Conservation (phyloP, 2,888 invertebrate genomes). For the Scotopteryx bipunctaria region DNA sequence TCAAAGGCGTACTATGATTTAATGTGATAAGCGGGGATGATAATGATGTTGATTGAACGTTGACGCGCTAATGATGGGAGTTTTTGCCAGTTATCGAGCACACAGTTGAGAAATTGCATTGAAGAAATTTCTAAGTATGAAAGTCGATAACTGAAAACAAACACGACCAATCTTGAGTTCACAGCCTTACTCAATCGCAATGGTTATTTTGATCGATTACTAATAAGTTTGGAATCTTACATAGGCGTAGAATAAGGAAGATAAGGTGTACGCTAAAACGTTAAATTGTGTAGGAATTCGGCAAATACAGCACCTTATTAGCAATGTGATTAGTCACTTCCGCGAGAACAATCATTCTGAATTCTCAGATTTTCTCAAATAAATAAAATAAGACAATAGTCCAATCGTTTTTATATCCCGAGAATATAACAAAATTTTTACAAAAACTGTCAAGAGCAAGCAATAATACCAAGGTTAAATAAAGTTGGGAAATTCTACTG, state of each 20-base stretch:
- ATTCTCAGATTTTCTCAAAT: slow-evolving; percentile 24
- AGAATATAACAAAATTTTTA: slow-evolving; percentile 26
- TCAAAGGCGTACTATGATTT: slow-evolving; percentile 32
- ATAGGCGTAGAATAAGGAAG: slow-evolving; percentile 15
- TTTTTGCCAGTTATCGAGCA: slow-evolving; percentile 15
- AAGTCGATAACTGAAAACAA: slow-evolving; percentile 19
- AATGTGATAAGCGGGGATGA: slow-evolving; percentile 31
- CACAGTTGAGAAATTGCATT: slow-evolving; percentile 19
- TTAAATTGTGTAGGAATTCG: slow-evolving; percentile 10
- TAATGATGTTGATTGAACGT: slow-evolving; percentile 29
- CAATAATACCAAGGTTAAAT: slow-evolving; percentile 31
- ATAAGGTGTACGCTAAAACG: slow-evolving; percentile 4
- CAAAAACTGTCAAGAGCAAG: slow-evolving; percentile 38
- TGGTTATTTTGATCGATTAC: background rate
- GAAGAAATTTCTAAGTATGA: slow-evolving; percentile 20
- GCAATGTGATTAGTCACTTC: slow-evolving; percentile 11
- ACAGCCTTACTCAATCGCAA: background rate
- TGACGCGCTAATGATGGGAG: slow-evolving; percentile 24
- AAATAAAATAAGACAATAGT: slow-evolving; percentile 29
- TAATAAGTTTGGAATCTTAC: background rate
- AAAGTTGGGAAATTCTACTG: slow-evolving; percentile 22
- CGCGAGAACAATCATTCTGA: slow-evolving; percentile 12
- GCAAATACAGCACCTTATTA: slow-evolving; percentile 23
- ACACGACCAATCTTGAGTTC: background rate
- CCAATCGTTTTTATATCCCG: slow-evolving; percentile 27